Conservation (phyloP, 2,888 invertebrate species). For the Nasonovia ribisnigri region DNA sequence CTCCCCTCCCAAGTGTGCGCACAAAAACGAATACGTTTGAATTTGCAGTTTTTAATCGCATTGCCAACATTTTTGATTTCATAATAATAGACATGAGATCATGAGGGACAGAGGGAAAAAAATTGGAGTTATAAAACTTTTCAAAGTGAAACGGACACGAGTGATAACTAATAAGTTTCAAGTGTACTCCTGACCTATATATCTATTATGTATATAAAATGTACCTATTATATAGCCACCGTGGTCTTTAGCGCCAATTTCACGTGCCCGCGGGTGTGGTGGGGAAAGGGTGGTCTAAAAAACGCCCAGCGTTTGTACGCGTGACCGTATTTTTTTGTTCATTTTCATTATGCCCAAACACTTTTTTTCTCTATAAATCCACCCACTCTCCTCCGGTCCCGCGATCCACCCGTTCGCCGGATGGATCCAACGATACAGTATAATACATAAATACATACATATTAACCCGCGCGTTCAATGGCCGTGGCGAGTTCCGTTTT, state of each 20-base stretch:
- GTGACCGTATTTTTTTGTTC: neutral
- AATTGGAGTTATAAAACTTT: neutral
- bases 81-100: too few species aligned
- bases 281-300: neutral
- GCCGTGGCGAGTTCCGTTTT: conserved; percentile 12
- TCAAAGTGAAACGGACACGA: neutral
- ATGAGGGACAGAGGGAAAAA: neutral
- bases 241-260: neutral
- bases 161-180: neutral
- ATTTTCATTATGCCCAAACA: neutral
- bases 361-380: neutral
- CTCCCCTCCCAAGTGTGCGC: too few species aligned
- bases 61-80: neutral
- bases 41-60: neutral
- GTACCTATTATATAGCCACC: neutral
- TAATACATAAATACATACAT: neutral
- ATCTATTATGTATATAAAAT: neutral
- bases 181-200: neutral
- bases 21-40: neutral
- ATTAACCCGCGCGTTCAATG: neutral
- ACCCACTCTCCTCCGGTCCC: fast-evolving
- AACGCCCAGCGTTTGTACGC: neutral
- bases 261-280: neutral
- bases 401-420: neutral
- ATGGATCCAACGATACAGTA: neutral